A percentile compares a stretch with the other conserved stretches of the same genome.
phyloP scores from a whole-genome alignment of 2,888 invertebrate genomes.

The Fabriciana adippe region DNA sequence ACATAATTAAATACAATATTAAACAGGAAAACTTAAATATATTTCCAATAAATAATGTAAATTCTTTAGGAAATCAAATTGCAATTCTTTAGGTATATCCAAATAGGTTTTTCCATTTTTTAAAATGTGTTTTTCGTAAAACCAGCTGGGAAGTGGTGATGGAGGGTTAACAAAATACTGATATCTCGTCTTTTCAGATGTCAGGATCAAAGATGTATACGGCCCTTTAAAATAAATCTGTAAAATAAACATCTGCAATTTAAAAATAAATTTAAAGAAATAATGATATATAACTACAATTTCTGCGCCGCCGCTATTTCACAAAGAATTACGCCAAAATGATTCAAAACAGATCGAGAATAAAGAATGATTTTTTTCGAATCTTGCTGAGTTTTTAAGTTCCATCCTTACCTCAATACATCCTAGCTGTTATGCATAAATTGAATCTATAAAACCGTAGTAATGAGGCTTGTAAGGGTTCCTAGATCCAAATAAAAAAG shows the following conservation, averaged over 20 bases:
- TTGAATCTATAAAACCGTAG: too few species aligned
- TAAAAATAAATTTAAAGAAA: background rate
- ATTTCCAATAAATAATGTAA: slow-evolving; percentile 42
- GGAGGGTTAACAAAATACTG: slow-evolving; percentile 51
- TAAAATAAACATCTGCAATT: slow-evolving; percentile 28
- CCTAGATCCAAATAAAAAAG: too few species aligned
- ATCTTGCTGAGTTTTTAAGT: too few species aligned
- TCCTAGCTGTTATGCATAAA: too few species aligned
- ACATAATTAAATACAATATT: slow-evolving; percentile 16
- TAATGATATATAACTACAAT: too few species aligned
- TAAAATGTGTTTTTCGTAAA: slow-evolving; percentile 47
- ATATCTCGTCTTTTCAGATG: slow-evolving; percentile 47
- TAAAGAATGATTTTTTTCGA: too few species aligned
- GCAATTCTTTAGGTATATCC: slow-evolving; percentile 48
- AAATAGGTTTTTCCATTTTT: slow-evolving; percentile 41
- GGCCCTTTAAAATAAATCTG: slow-evolving; percentile 57
- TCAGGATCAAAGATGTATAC: slow-evolving; percentile 49
- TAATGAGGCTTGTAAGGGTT: too few species aligned
- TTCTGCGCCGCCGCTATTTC: too few species aligned
- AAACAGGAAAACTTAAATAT: slow-evolving; percentile 47
- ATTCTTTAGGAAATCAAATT: slow-evolving; percentile 47
- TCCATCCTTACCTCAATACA: too few species aligned
- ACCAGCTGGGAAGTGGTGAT: slow-evolving; percentile 56
- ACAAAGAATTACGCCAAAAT: too few species aligned
- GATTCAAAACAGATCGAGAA: too few species aligned